Percentiles rank a stretch among this genome's conserved stretches.
Evolutionary conservation across 2,888 invertebrate genomes (phyloP).

Genomic region (Leptinotarsa haldemani): DNA sequence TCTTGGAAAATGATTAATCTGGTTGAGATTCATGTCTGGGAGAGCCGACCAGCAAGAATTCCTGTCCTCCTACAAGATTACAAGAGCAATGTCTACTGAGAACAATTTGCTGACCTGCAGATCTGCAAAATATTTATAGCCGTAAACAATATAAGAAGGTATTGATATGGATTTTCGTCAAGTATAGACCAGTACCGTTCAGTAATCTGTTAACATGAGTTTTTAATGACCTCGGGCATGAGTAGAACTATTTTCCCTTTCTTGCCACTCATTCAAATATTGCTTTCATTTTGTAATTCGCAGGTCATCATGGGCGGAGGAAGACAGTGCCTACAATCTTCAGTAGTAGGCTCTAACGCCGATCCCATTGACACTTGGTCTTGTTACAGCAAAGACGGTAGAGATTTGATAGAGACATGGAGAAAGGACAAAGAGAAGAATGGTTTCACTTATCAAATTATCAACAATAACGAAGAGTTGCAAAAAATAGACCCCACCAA

Average conservation of each 20-base stretch:
- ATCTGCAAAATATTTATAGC: no score
- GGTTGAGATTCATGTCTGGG: no score
- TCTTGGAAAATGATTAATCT: no score
- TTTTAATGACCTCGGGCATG: background rate
- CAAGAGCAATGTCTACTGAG: no score
- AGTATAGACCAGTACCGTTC: no score
- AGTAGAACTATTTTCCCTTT: background rate
- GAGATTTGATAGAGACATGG: conserved; percentile 82
- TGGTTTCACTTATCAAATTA: conserved; percentile 70
- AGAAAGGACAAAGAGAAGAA: conserved; percentile 65
- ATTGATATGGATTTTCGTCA: no score
- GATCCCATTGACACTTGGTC: conserved; percentile 67
- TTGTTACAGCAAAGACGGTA: conserved; percentile 78
- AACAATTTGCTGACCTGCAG: no score
- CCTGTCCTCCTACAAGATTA: no score
- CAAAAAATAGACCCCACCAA: conserved; percentile 70
- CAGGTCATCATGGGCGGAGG: conserved; percentile 89
- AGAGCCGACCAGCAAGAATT: no score
- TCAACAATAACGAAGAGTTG: conserved; percentile 78
- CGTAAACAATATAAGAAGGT: no score
- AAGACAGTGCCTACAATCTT: conserved; percentile 74
- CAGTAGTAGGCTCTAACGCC: conserved; percentile 65
- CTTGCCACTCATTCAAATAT: no score
- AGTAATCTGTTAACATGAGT: no score
- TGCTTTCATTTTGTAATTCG: background rate